Conservation (phyloP, 2,888 invertebrate species). For the Bruchidius siliquastri region DNA sequence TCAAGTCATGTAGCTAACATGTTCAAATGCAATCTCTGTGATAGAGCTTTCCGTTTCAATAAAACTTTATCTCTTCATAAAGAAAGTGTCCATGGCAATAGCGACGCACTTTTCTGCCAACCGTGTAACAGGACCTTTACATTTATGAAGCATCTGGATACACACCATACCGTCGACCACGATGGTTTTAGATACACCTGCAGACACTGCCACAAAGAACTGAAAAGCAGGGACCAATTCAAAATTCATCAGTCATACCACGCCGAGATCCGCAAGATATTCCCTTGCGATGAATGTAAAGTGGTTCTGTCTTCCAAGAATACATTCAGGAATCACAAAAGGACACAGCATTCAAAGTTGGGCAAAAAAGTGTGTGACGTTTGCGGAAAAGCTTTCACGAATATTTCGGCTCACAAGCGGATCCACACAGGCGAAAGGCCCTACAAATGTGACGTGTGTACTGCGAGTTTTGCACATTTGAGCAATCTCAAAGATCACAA, state of each 20-base stretch:
- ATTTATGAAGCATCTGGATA: constrained; percentile 12
- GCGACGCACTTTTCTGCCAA: not conserved
- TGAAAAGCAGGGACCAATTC: constrained; percentile 7
- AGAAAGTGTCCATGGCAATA: not conserved
- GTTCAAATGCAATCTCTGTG: not conserved
- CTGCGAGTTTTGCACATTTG: constrained; percentile 24
- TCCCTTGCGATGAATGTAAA: not conserved
- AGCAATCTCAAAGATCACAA: constrained; percentile 29
- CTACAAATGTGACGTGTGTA: constrained; percentile 24
- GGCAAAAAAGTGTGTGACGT: constrained; percentile 35
- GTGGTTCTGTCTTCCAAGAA: not conserved
- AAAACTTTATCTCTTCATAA: not conserved
- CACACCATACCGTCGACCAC: constrained; percentile 5
- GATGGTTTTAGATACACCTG: constrained; percentile 9
- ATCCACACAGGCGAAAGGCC: constrained; percentile 31
- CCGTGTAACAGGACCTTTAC: constrained; percentile 11
- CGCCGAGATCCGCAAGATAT: not conserved
- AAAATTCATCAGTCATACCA: constrained; percentile 5
- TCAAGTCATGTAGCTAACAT: not conserved
- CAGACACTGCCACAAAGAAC: constrained; percentile 12
- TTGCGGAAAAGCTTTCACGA: constrained; percentile 31
- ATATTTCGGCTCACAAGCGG: constrained; percentile 14
- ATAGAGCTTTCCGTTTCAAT: not conserved
- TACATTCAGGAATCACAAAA: not conserved
- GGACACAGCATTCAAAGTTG: constrained; percentile 13